Evolutionary conservation across 2,888 invertebrate genomes (phyloP).

Genomic region (Lysandra bellargus): DNA sequence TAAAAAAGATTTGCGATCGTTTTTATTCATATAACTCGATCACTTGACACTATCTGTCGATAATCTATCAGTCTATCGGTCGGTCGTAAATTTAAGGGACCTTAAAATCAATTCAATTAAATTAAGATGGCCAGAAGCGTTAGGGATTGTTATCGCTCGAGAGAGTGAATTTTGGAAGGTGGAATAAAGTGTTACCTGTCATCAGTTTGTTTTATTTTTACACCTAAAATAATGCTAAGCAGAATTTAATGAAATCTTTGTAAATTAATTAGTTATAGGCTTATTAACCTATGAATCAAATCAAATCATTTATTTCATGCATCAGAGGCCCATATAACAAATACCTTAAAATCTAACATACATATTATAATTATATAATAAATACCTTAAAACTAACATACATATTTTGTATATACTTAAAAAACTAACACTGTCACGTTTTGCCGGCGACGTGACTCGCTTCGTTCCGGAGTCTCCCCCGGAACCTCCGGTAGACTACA

Average conservation of each 20-base stretch:
- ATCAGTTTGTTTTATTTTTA: slow-evolving; percentile 42
- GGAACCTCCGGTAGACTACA: too few relatives aligned
- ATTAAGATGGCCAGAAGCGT: slow-evolving; percentile 27
- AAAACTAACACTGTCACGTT: too few relatives aligned
- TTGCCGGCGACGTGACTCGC: too few relatives aligned
- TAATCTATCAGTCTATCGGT: background rate
- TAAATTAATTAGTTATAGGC: too few relatives aligned
- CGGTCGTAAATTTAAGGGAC: background rate
- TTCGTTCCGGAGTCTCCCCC: too few relatives aligned
- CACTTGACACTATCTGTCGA: background rate
- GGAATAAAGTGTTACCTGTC: slow-evolving; percentile 63
- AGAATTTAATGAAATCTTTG: background rate
- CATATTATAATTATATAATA: too few relatives aligned
- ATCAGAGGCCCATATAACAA: too few relatives aligned
- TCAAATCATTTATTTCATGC: too few relatives aligned
- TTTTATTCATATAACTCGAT: background rate
- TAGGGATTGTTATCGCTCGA: slow-evolving; percentile 62
- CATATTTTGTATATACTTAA: too few relatives aligned
- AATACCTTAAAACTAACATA: too few relatives aligned
- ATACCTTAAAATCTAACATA: too few relatives aligned
- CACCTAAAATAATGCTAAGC: background rate
- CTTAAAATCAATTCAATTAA: background rate
- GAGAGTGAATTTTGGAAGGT: slow-evolving; percentile 53
- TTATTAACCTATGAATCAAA: too few relatives aligned
- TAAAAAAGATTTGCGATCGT: background rate